Evolutionary conservation across 2,888 invertebrate species (phyloP), one percentile per base, ranked within the genome.

Genomic region (Sesamia inferens): DNA sequence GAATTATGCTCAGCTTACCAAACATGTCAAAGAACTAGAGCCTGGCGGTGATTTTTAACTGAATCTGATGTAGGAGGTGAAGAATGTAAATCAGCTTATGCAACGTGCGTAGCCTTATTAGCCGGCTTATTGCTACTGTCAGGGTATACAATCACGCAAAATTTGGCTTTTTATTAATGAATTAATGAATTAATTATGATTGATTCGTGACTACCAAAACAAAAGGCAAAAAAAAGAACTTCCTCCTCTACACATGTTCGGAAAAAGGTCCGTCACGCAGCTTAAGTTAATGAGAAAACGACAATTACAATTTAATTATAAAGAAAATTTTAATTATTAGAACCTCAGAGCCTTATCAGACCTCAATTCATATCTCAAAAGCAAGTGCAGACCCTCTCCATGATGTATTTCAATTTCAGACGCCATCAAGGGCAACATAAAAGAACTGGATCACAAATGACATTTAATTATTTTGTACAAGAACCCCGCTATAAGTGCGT

Each of bases 381-480:
- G 57, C 44, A 69, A 81, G 73, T 62, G 73, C 24, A 71, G 61
- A 71, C 63, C 58, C 73, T 58, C 68, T 73, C 8, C 48, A 74
- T 59, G 68, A 67, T 82, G 47, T 80, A 70, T 75, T 83, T 73
- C 68, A 74, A 83, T 83, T 79, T 74, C 47, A 68, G 65, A 64
- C 66, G 71, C 75, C 81, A 83, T 85, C 71, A 85, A 73, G 76
- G 42, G 64, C 65, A 64, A 79, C 63, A 77, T 74, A 77, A 81
- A 85, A 79, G 73, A 58, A 51, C 55, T 69, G 58, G 55, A 68
- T 78, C 68, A 70, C 76, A 68, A 83, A 77, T 66, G 71, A 66
- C 71, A 72, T 74, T 72, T 85, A 85, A 85, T 84, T 84, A 75
- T 74, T 57, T 71, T 62, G 61, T 74, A 83, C 83, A 83, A 77